Base-by-base conservation (phyloP, 2,888 invertebrate species). In the Plebejus argus region DNA sequence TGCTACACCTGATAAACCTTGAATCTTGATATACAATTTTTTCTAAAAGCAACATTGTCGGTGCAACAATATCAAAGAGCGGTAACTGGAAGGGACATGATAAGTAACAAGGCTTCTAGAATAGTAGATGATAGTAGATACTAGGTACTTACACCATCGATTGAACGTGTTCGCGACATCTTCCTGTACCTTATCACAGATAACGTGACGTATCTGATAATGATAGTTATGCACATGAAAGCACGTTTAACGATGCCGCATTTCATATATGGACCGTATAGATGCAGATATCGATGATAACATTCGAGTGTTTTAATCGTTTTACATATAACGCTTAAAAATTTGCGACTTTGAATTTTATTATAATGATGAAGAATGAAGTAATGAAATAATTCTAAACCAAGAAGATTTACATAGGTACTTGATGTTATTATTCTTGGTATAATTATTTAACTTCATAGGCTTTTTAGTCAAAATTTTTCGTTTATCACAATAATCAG, bases 181-280 rank as follows among this genome's bases (percentile, higher is more conserved):
- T 84, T 86, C 83, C 84, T 83, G 83, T 87, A 90, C 86, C 86
- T 91, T 91, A 92, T 92, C 92, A 85, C 76, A 83, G 82, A 86
- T 83, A 72, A 35, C 82, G 82, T 90, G 89, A 91, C 91, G 90
- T 86, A 86, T 86, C 87, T 86, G 88, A 85, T 86, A 85, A 83
- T 83, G 81, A n/a, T n/a, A 83, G 80, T 83, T 86, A 85, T 86
- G 83, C 82, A 82, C 83, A 83, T 83, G 82, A 81, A 83, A 84
- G 83, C 86, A 87, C 86, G 86, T 86, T 74, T 39, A 74, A 74
- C 53, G 53, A 49, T 28, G 74, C 49, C 74, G 74, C 49, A 28
- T 49, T 49, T 74, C 49, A 49, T 53, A 53, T 49, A 74, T 49
- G 49, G 49, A 72, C 49, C 39, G 72, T 10, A 49, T 35, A 20